Percentiles rank a stretch among this genome's conserved stretches.
Evolutionary conservation across 1,140 invertebrate genomes (phyloP).

Genomic region (Aphaenogaster floridana): DNA sequence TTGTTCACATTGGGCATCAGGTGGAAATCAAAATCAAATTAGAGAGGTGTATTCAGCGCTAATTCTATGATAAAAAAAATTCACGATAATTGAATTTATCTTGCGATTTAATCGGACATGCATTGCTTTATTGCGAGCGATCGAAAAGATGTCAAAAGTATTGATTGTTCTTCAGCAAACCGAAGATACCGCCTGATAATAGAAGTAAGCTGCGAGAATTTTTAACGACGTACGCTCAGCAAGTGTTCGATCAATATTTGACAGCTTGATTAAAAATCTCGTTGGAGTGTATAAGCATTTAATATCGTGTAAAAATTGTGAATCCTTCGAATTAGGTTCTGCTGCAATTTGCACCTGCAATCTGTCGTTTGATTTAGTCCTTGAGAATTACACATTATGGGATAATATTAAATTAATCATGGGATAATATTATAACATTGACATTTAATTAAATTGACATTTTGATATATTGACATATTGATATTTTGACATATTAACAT

Average conservation of each 20-base stretch:
- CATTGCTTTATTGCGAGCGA: neutral
- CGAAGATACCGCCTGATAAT: neutral
- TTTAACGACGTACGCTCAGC: slow-evolving; percentile 17
- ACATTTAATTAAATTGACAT: slow-evolving; percentile 13
- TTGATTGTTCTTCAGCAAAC: slow-evolving; percentile 8
- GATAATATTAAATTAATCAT: neutral
- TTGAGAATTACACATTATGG: neutral
- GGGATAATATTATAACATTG: neutral
- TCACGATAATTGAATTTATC: neutral
- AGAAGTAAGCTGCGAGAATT: neutral
- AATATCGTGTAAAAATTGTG: slow-evolving; percentile 7
- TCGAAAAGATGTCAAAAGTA: neutral
- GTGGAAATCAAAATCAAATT: neutral
- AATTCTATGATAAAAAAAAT: neutral
- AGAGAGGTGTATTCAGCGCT: neutral
- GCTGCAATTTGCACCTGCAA: neutral
- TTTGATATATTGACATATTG: neutral
- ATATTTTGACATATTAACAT: neutral
- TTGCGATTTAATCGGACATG: neutral
- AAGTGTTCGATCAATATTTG: slow-evolving; percentile 33
- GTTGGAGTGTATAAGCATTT: neutral
- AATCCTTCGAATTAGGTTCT: neutral
- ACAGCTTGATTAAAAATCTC: slow-evolving; percentile 46
- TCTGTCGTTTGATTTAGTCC: neutral
- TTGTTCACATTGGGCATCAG: neutral